Base-by-base conservation (phyloP, 2,888 invertebrate genomes). In the Drosophila bunnanda region DNA sequence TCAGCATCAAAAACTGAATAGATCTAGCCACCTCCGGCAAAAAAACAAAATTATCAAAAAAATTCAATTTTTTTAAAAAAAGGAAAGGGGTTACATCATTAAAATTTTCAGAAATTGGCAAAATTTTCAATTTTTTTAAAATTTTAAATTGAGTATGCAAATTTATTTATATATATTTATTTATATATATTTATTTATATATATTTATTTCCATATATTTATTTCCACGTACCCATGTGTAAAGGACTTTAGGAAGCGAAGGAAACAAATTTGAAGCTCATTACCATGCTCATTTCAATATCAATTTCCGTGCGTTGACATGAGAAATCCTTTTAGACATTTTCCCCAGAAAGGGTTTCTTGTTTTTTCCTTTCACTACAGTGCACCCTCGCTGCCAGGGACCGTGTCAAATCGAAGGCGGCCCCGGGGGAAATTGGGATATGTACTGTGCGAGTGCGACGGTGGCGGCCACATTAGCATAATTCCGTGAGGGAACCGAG, bases 221-320 rank as follows among this genome's bases (percentile, higher is more conserved):
- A 22, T 43, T 13, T 22, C 3, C 8, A 22, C 3, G 50, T 17
- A 25, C 20, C 52, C 39, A 73, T 66, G 41, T 61, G 61, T 54
- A 64, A 66, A 28, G 46, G 44, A 20, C 30, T 25, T 4, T 41
- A 34, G 48, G 17, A 50, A 10, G 41, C 56, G 15, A 15, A 15
- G 17, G 39, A 66, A 77, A 71, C 80, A 80, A 80, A 79, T 82
- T 84, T 79, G 57, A 55, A 60, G 73, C 85, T 81, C 76, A 79
- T 81, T 81, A 84, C 77, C 82, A 84, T 85, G 60, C 76, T 58
- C 73, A 82, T 81, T 84, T 82, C 85, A 81, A 81, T 81, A 81
- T 84, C 82, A 84, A 84, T 84, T 75, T 84, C 77, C 61, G 61
- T 61, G 68, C 53, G 81, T 34, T 68, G 75, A 74, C 84, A 81